Percentiles rank a stretch among this genome's conserved stretches.
Evolutionary conservation across 1,140 invertebrate species (phyloP).

Genomic region (Patella vulgata): DNA sequence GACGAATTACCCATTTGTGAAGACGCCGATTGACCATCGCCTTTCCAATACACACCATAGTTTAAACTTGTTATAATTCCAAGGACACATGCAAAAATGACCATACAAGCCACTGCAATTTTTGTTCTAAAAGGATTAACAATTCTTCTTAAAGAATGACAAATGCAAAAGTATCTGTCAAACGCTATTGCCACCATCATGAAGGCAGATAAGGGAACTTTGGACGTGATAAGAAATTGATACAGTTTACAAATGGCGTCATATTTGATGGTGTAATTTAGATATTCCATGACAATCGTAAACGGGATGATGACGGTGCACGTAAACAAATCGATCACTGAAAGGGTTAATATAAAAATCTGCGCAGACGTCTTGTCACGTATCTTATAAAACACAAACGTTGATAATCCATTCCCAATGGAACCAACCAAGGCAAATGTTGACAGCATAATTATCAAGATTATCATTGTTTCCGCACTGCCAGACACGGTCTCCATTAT

Average conservation of each 20-base stretch:
- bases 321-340: conserved; percentile 60
- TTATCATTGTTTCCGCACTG: conserved; percentile 1
- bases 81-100: conserved; percentile 46
- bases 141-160: conserved; percentile 51
- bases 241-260: conserved; percentile 62
- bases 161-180: conserved; percentile 65
- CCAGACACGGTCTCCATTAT: too few relatives aligned
- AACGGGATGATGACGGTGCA: conserved; percentile 60
- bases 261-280: conserved; percentile 42
- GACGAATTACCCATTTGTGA: too few relatives aligned
- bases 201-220: conserved; percentile 60
- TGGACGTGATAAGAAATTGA: conserved; percentile 61
- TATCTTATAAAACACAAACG: conserved; percentile 57
- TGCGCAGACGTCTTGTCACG: conserved; percentile 59
- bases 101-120: conserved; percentile 38
- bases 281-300: conserved; percentile 53
- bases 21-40: not conserved
- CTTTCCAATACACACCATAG: conserved; percentile 48
- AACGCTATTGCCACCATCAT: conserved; percentile 65
- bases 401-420: conserved; percentile 62
- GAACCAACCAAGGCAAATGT: conserved; percentile 51
- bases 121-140: conserved; percentile 27
- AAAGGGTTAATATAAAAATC: conserved; percentile 61
- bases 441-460: conserved; percentile 19
- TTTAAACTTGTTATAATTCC: conserved; percentile 55